Conservation (phyloP, 37 sponge, comb jelly and placozoan species). For the Trichoplax adhaerens region DNA sequence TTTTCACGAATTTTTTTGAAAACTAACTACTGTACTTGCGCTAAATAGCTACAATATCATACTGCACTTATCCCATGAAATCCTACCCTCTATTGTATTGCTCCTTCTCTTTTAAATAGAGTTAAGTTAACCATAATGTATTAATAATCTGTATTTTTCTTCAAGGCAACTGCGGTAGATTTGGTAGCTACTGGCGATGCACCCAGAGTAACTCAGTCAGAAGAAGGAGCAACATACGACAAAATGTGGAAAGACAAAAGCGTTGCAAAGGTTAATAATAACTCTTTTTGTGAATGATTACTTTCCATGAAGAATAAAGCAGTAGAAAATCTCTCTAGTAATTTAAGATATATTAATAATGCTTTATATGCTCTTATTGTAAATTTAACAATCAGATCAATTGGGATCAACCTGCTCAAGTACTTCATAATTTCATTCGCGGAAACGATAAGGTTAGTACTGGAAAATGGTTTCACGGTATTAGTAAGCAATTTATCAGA, state of each 20-base stretch:
- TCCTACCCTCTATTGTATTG: background rate
- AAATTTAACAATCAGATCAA: conserved; percentile 18
- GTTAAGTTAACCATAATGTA: background rate
- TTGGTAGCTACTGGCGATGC: conserved; percentile 49
- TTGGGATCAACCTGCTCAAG: conserved; percentile 59
- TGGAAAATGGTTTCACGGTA: no score
- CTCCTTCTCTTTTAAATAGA: background rate
- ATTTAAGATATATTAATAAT: no score
- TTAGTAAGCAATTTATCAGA: no score
- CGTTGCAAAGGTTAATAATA: conserved; percentile 29
- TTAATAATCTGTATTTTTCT: background rate
- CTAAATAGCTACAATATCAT: background rate
- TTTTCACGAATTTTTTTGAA: conserved; percentile 1
- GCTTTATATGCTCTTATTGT: no score
- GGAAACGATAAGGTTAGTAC: conserved; percentile 60
- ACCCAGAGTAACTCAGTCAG: conserved; percentile 55
- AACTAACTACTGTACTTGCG: background rate
- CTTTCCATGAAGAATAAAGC: no score
- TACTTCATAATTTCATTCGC: conserved; percentile 75
- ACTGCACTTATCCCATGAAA: background rate
- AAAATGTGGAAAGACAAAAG: conserved; percentile 75
- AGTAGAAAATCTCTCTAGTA: no score
- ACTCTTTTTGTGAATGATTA: background rate
- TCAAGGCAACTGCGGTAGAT: conserved; percentile 23
- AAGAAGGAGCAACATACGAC: conserved; percentile 81